Conservation (phyloP, 1,140 invertebrate genomes). For the Drosophila sp. region DNA sequence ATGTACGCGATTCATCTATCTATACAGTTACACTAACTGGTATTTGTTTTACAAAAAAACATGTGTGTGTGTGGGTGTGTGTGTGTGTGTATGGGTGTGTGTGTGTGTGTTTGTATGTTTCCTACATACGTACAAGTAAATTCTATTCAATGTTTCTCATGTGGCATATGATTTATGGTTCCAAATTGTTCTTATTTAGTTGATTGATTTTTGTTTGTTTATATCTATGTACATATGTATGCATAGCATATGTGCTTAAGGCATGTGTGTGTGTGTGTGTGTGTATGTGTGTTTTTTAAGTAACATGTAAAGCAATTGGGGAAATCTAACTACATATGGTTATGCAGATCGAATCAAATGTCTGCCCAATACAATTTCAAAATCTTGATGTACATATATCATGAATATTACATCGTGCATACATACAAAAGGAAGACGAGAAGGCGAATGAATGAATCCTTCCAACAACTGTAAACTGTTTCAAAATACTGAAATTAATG, state of each 20-base stretch:
- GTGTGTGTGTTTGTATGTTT: conserved; percentile 1
- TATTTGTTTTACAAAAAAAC: conserved; percentile 44
- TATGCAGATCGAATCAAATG: neutral
- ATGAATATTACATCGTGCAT: neutral
- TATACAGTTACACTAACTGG: conserved; percentile 52
- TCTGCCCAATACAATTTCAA: neutral
- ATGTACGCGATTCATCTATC: conserved; percentile 57
- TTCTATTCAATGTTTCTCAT: conserved; percentile 2
- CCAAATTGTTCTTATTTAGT: conserved; percentile 8
- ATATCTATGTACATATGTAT: conserved; percentile 8
- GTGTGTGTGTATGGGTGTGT: conserved; percentile 8
- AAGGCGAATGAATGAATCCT: neutral
- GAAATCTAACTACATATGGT: neutral
- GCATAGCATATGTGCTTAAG: neutral
- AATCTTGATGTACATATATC: neutral
- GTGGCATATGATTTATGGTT: conserved; percentile 1
- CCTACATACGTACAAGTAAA: conserved; percentile 20
- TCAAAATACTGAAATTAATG: too few species aligned
- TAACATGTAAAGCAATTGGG: neutral
- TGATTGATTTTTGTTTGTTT: neutral
- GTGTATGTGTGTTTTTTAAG: too few species aligned
- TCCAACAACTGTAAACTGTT: neutral
- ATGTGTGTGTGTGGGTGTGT: conserved; percentile 19
- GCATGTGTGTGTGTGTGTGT: neutral
- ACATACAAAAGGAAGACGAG: neutral